Conservation (phyloP, 2,113 vertebrate species). For the Thomomys bottae region DNA sequence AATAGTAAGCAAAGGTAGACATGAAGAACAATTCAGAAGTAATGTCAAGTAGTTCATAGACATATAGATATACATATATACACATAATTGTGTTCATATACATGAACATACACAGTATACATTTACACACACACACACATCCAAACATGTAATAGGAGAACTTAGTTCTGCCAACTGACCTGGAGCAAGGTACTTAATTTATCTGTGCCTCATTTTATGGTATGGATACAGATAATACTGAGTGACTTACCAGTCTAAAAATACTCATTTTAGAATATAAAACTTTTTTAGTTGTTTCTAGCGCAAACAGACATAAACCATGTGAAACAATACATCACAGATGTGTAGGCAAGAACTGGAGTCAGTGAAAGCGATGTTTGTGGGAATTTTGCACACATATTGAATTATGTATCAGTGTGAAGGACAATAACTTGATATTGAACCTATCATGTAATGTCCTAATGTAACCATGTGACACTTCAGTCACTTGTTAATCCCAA, state of each 20-base stretch:
- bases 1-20: too few relatives aligned
- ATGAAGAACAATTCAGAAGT: neutral
- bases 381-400: neutral
- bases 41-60: neutral
- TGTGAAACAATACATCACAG: neutral
- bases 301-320: constrained; percentile 1
- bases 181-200: too few relatives aligned
- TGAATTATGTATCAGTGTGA: neutral
- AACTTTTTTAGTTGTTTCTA: neutral
- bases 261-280: neutral
- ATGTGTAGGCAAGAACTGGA: neutral
- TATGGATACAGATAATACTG: too few relatives aligned
- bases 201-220: too few relatives aligned
- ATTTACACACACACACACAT: too few relatives aligned
- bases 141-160: too few relatives aligned
- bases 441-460: neutral
- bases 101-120: too few relatives aligned
- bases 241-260: too few relatives aligned
- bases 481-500: too few relatives aligned
- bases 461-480: neutral
- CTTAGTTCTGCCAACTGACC: too few relatives aligned
- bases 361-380: neutral
- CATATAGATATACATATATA: too few relatives aligned
- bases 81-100: too few relatives aligned
- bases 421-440: neutral